phyloP scores from a whole-genome alignment of 2,888 invertebrate genomes.

The Teleiodes luculella region DNA sequence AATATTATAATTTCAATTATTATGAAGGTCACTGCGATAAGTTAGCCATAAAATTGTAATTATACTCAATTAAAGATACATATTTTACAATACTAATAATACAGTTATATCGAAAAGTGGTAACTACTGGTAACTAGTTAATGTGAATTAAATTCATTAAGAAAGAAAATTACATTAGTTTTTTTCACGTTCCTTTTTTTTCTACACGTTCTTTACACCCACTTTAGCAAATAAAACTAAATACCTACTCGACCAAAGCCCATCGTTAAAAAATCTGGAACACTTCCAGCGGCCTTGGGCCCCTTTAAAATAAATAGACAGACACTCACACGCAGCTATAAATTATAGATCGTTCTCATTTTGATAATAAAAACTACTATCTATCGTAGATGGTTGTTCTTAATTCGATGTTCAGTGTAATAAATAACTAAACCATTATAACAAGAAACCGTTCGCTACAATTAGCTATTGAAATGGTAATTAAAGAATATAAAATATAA shows the following conservation, averaged over 20 bases:
- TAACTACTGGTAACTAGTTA: too few species aligned
- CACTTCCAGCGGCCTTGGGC: slow-evolving; percentile 74
- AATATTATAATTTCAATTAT: neutral
- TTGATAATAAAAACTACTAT: slow-evolving; percentile 41
- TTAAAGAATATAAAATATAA: too few species aligned
- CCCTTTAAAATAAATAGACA: slow-evolving; percentile 52
- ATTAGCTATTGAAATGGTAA: too few species aligned
- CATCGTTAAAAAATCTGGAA: slow-evolving; percentile 58
- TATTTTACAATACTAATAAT: too few species aligned
- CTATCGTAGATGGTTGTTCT: neutral
- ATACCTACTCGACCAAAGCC: slow-evolving; percentile 32
- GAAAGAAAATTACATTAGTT: neutral
- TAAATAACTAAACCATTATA: too few species aligned
- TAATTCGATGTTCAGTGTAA: too few species aligned
- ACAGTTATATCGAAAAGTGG: too few species aligned
- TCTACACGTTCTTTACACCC: slow-evolving; percentile 38
- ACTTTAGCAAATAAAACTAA: slow-evolving; percentile 27
- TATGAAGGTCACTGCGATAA: neutral
- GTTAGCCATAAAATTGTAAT: neutral
- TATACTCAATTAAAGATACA: neutral
- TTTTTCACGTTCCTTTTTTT: neutral
- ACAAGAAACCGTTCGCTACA: too few species aligned
- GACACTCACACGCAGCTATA: slow-evolving; percentile 53
- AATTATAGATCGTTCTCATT: slow-evolving; percentile 68
- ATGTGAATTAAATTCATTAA: neutral